phyloP scores from a whole-genome alignment of 2,113 vertebrate genomes.

The Zosterops hypoxanthus region DNA sequence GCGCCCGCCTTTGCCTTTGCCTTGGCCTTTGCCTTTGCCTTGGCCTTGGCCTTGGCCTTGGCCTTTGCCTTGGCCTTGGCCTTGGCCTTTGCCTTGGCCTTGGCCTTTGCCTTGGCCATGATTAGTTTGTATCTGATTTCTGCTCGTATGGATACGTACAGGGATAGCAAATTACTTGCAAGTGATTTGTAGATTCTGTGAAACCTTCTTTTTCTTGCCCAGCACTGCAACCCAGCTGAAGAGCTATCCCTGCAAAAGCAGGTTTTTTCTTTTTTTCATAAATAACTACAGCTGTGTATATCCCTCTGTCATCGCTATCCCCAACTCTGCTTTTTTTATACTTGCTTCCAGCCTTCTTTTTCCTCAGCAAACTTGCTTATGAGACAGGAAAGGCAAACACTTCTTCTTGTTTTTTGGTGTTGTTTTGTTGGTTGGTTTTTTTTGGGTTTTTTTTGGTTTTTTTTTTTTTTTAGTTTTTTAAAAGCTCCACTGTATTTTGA shows the following conservation, averaged over 20 bases:
- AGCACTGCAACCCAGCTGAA: neutral
- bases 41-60: too few relatives aligned
- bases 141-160: neutral
- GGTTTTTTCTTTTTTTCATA: neutral
- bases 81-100: neutral
- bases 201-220: neutral
- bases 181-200: neutral
- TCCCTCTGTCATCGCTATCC: neutral
- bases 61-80: neutral
- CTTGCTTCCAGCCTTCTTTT: neutral
- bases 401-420: neutral
- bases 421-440: neutral
- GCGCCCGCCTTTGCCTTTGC: neutral
- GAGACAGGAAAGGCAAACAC: neutral
- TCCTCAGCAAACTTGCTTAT: neutral
- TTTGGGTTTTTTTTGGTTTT: neutral
- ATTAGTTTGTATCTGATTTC: constrained; percentile 45
- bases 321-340: neutral
- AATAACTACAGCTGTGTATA: neutral
- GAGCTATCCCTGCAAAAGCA: neutral
- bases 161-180: constrained; percentile 11
- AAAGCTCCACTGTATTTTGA: neutral
- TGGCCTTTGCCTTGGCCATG: neutral
- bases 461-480: neutral
- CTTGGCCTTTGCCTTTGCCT: neutral